Percentiles rank a stretch among this genome's conserved stretches.
phyloP scores from a whole-genome alignment of 1,140 invertebrate genomes.

The Macrotrachela quadricornifera region DNA sequence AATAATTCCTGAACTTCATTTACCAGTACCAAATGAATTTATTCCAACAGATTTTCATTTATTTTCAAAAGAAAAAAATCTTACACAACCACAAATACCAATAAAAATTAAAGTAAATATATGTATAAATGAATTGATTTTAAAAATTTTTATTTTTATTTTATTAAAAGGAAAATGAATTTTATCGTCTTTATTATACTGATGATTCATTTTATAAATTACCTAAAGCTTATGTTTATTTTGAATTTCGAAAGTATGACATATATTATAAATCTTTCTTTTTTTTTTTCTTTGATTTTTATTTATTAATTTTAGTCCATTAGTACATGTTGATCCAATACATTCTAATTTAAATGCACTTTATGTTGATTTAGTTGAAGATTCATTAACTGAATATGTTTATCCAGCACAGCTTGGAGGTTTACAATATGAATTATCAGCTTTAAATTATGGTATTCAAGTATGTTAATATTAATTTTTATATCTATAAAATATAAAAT shows the following conservation, averaged over 20 bases:
- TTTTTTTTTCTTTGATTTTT: too few relatives aligned
- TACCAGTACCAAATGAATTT: not conserved
- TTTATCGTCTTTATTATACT: slow-evolving; percentile 1
- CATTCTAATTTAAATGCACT: slow-evolving; percentile 58
- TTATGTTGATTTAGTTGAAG: slow-evolving; percentile 54
- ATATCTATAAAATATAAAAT: too few relatives aligned
- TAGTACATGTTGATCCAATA: slow-evolving; percentile 62
- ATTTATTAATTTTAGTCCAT: slow-evolving; percentile 29
- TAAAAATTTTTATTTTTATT: too few relatives aligned
- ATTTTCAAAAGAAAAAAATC: too few relatives aligned
- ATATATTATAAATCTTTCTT: too few relatives aligned
- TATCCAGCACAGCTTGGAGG: slow-evolving; percentile 76
- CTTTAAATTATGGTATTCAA: slow-evolving; percentile 47
- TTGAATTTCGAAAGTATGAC: not conserved
- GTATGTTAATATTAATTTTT: too few relatives aligned
- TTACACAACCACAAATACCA: too few relatives aligned
- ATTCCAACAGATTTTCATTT: not conserved
- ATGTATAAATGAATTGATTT: too few relatives aligned
- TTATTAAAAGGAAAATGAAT: too few relatives aligned
- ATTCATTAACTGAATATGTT: slow-evolving; percentile 68
- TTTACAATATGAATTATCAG: slow-evolving; percentile 53
- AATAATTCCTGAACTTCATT: not conserved
- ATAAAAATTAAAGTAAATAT: too few relatives aligned
- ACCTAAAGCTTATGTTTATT: slow-evolving; percentile 1
- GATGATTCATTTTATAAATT: slow-evolving; percentile 1